Evolutionary conservation across 2,888 invertebrate genomes (phyloP).

Genomic region (Cheilosia impressa): DNA sequence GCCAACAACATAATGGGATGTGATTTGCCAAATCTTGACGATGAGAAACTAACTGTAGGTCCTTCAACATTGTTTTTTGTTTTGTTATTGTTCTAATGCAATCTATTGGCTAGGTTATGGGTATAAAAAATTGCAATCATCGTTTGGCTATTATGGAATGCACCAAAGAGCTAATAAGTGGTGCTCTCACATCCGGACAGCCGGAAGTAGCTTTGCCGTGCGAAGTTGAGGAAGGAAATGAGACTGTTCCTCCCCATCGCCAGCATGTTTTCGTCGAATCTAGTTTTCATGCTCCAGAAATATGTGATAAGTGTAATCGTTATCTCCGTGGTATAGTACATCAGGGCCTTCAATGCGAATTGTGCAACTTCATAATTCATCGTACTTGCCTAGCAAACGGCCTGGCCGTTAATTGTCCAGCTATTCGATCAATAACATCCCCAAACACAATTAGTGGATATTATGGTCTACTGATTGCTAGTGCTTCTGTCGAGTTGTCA

Average conservation of each 20-base stretch:
- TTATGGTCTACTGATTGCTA: constrained; percentile 22
- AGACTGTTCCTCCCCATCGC: constrained; percentile 22
- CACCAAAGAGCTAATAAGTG: constrained; percentile 86
- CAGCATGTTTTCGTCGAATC: constrained; percentile 86
- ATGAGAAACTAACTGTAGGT: constrained; percentile 88
- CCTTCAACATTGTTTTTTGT: not conserved
- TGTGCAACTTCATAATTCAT: constrained; percentile 89
- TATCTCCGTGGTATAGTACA: constrained; percentile 88
- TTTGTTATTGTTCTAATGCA: not conserved
- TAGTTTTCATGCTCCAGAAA: constrained; percentile 88
- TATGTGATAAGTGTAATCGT: constrained; percentile 90
- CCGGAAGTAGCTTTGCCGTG: constrained; percentile 31
- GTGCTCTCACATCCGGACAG: constrained; percentile 73
- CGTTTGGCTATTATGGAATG: constrained; percentile 88
- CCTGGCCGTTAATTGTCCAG: constrained; percentile 82
- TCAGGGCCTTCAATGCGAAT: constrained; percentile 89
- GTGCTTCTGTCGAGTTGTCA: constrained; percentile 13
- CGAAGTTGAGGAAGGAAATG: constrained; percentile 33
- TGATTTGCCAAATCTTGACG: constrained; percentile 87
- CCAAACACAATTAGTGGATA: constrained; percentile 77
- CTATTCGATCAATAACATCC: constrained; percentile 75
- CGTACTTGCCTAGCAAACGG: constrained; percentile 88
- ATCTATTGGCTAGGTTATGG: constrained; percentile 86
- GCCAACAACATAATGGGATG: constrained; percentile 89
- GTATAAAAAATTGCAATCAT: constrained; percentile 90